phyloP scores from a whole-genome alignment of 2,888 invertebrate species.

The Athrips mouffetella region DNA sequence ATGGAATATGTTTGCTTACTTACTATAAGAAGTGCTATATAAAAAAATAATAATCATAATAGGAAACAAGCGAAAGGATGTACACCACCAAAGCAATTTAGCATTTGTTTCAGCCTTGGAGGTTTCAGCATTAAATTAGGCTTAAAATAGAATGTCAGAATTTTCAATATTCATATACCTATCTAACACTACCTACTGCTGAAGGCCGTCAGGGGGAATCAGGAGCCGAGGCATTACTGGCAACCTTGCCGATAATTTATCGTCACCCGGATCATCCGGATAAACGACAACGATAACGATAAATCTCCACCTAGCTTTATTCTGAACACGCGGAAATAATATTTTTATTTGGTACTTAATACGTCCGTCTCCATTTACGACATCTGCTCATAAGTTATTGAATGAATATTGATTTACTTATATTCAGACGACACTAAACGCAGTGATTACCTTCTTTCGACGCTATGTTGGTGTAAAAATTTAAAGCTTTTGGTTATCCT shows the following conservation, averaged over 20 bases:
- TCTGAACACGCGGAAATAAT: constrained; percentile 39
- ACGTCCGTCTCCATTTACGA: constrained; percentile 32
- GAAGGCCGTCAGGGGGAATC: constrained; percentile 7
- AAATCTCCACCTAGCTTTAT: constrained; percentile 48
- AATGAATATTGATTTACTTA: constrained; percentile 25
- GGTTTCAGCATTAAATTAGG: no score
- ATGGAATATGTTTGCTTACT: neutral
- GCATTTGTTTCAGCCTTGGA: no score
- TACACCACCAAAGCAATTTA: no score
- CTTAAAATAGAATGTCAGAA: no score
- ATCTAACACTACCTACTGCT: no score
- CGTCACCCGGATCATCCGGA: constrained; percentile 49
- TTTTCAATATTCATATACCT: no score
- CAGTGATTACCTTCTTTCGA: no score
- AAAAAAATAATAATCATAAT: no score
- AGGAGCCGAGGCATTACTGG: no score
- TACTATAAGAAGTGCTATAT: no score
- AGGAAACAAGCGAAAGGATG: no score
- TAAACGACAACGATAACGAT: constrained; percentile 46
- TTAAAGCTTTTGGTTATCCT: neutral
- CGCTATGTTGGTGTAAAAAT: neutral
- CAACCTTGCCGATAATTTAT: constrained; percentile 50
- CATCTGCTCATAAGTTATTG: constrained; percentile 32
- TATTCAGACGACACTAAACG: no score
- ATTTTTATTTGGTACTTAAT: constrained; percentile 40